These are phyloP conservation scores for Speoplatyrhinus poulsoni DNA, from an alignment of 2,113 vertebrate genomes.

Conservation along the genomic window DNA sequence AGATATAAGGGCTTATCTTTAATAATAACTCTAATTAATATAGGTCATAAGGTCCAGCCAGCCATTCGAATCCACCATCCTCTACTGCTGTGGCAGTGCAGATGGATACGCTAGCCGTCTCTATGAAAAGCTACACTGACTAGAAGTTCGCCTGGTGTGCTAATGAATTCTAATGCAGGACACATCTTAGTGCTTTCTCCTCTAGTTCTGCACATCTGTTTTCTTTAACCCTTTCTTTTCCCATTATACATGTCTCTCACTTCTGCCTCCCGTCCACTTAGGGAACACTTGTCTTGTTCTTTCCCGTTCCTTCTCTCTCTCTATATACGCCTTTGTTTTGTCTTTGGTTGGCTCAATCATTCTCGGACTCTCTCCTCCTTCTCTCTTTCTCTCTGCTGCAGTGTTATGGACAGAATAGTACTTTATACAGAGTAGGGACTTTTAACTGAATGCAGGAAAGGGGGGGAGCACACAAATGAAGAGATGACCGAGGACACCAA, in stretches of 20 bases:
- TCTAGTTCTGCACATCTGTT: not conserved
- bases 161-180: constrained; percentile 18
- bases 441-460: not conserved
- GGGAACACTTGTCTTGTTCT: not conserved
- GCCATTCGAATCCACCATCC: no score
- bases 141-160: constrained; percentile 13
- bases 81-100: constrained; percentile 10
- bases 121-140: constrained; percentile 18
- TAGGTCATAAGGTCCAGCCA: no score
- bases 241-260: constrained; percentile 6
- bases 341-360: constrained; percentile 1
- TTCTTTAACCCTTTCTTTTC: constrained; percentile 9
- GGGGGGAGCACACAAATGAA: constrained; percentile 59
- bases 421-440: no score
- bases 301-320: not conserved
- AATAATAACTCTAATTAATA: no score
- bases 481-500: constrained; percentile 49
- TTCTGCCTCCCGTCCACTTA: constrained; percentile 9
- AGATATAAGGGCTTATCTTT: no score
- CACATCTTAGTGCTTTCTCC: constrained; percentile 3
- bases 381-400: constrained; percentile 46
- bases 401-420: constrained; percentile 71
- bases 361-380: constrained; percentile 15
- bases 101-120: constrained; percentile 13
- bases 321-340: not conserved